Percentiles rank a stretch among this genome's conserved stretches.
These are phyloP conservation scores for Xanthia icteritia DNA, from an alignment of 2,888 invertebrate genomes.

Conservation along the genomic window DNA sequence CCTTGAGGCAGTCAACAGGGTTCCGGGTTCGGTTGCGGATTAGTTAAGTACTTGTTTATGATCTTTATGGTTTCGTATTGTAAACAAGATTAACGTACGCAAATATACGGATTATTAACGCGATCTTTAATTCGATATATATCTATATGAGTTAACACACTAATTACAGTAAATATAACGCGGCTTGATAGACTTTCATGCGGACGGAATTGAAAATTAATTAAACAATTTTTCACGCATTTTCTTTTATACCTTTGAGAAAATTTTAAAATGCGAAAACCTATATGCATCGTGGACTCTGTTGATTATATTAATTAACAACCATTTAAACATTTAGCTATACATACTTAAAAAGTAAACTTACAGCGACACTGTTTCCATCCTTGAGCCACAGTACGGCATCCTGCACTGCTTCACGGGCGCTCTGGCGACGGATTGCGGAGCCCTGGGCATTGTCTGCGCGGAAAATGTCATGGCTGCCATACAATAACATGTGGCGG, in stretches of 20 bases:
- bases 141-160: background rate
- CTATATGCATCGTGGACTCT: no score
- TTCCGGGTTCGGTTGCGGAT: slow-evolving; percentile 33
- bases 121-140: background rate
- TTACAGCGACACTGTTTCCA: slow-evolving; percentile 95
- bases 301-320: no score
- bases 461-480: slow-evolving; percentile 96
- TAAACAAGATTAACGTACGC: background rate
- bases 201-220: background rate
- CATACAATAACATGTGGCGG: slow-evolving; percentile 94
- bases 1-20: slow-evolving; percentile 14
- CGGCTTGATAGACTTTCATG: background rate
- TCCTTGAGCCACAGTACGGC: slow-evolving; percentile 95
- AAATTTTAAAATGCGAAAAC: background rate
- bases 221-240: background rate
- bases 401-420: slow-evolving; percentile 95
- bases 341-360: slow-evolving; percentile 70
- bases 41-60: slow-evolving; percentile 15
- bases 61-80: slow-evolving; percentile 19
- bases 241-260: background rate
- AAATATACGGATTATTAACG: background rate
- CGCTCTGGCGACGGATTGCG: slow-evolving; percentile 95
- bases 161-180: background rate
- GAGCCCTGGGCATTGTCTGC: slow-evolving; percentile 96
- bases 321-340: no score